A percentile compares a stretch with the other conserved stretches of the same genome.
phyloP scores from a whole-genome alignment of 2,888 invertebrate species.

The Hemicrepidius hirtus region DNA sequence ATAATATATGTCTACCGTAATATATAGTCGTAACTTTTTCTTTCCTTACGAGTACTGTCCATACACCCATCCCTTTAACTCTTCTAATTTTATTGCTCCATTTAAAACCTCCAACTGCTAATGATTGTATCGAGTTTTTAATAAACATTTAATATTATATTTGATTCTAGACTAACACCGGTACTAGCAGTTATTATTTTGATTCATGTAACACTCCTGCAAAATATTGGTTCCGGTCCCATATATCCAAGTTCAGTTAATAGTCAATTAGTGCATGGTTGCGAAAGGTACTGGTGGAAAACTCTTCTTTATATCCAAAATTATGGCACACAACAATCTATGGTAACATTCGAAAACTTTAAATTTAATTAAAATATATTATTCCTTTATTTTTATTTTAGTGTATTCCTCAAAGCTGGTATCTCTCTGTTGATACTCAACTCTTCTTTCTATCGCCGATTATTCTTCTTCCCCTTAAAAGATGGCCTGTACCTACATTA shows the following conservation, averaged over 20 bases:
- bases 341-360: not conserved
- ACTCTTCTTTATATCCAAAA: constrained; percentile 11
- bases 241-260: not conserved
- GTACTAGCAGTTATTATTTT: not conserved
- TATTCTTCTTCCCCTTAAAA: constrained; percentile 14
- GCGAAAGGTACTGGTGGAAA: constrained; percentile 8
- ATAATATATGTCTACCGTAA: no score
- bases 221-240: constrained; percentile 12
- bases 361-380: not conserved
- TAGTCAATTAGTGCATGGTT: not conserved
- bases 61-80: no score
- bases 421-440: constrained; percentile 9
- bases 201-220: not conserved
- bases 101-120: no score
- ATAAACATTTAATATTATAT: no score
- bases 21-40: no score
- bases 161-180: constrained; percentile 24
- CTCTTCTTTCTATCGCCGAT: constrained; percentile 9
- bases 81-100: no score
- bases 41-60: no score
- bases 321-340: not conserved
- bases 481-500: not conserved
- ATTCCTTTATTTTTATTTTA: not conserved
- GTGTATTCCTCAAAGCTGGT: constrained; percentile 17
- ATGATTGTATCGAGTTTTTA: no score